phyloP scores from a whole-genome alignment of 2,113 vertebrate species.

The Bagarius yarrelli region DNA sequence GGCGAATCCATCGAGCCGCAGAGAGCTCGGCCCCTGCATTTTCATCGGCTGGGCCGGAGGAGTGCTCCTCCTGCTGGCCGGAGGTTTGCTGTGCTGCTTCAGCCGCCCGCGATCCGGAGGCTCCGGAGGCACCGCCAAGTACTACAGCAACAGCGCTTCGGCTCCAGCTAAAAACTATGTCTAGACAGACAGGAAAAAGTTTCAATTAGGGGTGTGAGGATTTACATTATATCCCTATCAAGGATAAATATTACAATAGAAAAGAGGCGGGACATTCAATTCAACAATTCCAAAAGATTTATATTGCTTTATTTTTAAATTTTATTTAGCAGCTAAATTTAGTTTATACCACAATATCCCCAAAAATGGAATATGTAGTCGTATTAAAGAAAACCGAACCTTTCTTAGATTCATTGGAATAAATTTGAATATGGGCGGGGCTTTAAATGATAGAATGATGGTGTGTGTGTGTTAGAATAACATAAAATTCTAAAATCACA shows the following conservation, averaged over 20 bases:
- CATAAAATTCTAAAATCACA: not conserved
- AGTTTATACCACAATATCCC: not conserved
- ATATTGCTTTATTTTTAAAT: not conserved
- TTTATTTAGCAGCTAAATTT: not conserved
- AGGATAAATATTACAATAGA: not conserved
- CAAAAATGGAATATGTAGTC: no score
- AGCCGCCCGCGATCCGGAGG: constrained; percentile 58
- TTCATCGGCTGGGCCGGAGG: constrained; percentile 72
- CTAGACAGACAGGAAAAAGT: constrained; percentile 18
- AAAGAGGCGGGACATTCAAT: not conserved
- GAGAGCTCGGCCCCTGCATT: constrained; percentile 73
- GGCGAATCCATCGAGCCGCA: not conserved
- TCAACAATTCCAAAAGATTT: no score
- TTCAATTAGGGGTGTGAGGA: not conserved
- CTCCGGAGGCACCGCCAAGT: constrained; percentile 65
- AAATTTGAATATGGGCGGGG: not conserved
- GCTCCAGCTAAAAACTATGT: constrained; percentile 69
- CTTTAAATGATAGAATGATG: not conserved
- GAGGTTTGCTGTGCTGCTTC: constrained; percentile 76
- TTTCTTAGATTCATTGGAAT: not conserved
- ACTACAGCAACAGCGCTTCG: constrained; percentile 66
- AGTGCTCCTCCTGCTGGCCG: constrained; percentile 67
- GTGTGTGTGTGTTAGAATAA: not conserved
- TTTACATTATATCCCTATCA: not conserved
- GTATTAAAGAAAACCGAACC: not conserved